Conservation (phyloP, 2,113 vertebrate species). For the Pseudorhombus dupliciocellatus region DNA sequence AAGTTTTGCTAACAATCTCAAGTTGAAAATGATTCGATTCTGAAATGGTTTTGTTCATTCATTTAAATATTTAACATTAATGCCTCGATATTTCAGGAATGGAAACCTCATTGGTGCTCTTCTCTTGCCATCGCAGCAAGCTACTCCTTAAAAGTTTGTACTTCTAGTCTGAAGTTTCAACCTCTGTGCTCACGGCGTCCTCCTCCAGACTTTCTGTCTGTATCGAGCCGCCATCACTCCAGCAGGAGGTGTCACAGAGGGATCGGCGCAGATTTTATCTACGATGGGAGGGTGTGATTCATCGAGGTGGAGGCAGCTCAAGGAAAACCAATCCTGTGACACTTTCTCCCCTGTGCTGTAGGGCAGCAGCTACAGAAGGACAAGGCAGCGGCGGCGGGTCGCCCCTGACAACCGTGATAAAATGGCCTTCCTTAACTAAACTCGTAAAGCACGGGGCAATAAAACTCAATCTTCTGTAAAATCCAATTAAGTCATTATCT, state of each 20-base stretch:
- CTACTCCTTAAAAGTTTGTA: not conserved
- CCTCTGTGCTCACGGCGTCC: not conserved
- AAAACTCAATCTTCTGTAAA: conserved; percentile 99
- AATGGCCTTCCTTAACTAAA: conserved; percentile 99
- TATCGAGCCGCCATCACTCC: conserved; percentile 44
- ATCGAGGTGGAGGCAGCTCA: conserved; percentile 75
- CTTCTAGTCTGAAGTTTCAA: not conserved
- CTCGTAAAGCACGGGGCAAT: conserved; percentile 98
- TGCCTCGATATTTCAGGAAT: too few species aligned
- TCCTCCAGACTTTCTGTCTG: conserved; percentile 25
- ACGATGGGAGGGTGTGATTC: conserved; percentile 72
- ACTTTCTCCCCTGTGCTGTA: conserved; percentile 71
- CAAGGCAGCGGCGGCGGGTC: conserved; percentile 73
- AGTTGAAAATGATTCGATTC: too few species aligned
- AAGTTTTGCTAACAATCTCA: too few species aligned
- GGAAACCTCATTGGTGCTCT: not conserved
- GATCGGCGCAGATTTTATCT: conserved; percentile 69
- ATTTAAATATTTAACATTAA: too few species aligned
- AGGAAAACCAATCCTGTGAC: conserved; percentile 81
- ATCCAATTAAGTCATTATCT: conserved; percentile 99
- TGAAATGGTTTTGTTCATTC: too few species aligned
- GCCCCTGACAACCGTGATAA: conserved; percentile 95
- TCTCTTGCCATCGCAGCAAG: too few species aligned
- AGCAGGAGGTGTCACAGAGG: conserved; percentile 24
- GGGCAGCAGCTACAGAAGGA: conserved; percentile 84